These are phyloP conservation scores for Phortica magna DNA, from an alignment of 2,888 invertebrate species.

Conservation along the genomic window DNA sequence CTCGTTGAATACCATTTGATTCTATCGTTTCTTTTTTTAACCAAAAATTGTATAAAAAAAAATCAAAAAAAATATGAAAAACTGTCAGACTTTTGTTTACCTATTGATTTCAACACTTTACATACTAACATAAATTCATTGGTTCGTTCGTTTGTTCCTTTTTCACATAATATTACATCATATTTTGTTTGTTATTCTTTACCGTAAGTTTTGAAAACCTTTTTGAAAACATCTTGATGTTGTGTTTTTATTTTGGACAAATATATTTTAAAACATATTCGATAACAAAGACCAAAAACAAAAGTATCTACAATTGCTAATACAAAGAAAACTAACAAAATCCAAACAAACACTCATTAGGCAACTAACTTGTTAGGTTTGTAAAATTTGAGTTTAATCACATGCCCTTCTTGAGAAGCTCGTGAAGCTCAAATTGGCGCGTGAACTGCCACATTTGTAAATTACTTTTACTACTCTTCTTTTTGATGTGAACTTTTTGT, in stretches of 20 bases:
- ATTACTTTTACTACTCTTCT: not conserved
- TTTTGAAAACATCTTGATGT: conserved; percentile 74
- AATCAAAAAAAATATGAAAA: not conserved
- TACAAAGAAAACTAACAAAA: not conserved
- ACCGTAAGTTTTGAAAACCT: conserved; percentile 64
- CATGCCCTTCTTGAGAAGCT: not conserved
- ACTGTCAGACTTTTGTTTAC: not conserved
- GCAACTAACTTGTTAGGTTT: not conserved
- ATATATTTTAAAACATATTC: not conserved
- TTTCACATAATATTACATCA: conserved; percentile 15
- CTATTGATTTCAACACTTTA: conserved; percentile 1
- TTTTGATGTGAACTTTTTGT: too few species aligned
- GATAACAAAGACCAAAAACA: not conserved
- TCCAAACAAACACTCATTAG: not conserved
- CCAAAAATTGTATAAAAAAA: conserved; percentile 7
- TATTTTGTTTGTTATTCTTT: conserved; percentile 44
- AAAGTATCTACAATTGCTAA: not conserved
- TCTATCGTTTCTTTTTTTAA: not conserved
- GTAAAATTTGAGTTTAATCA: not conserved
- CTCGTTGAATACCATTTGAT: not conserved
- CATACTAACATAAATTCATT: conserved; percentile 13
- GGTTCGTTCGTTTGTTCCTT: conserved; percentile 27
- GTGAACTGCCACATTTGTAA: not conserved
- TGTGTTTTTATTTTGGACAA: conserved; percentile 73
- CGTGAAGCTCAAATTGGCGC: not conserved